Evolutionary conservation across 2,888 invertebrate genomes (phyloP).

Genomic region (Heteropelma amictum): DNA sequence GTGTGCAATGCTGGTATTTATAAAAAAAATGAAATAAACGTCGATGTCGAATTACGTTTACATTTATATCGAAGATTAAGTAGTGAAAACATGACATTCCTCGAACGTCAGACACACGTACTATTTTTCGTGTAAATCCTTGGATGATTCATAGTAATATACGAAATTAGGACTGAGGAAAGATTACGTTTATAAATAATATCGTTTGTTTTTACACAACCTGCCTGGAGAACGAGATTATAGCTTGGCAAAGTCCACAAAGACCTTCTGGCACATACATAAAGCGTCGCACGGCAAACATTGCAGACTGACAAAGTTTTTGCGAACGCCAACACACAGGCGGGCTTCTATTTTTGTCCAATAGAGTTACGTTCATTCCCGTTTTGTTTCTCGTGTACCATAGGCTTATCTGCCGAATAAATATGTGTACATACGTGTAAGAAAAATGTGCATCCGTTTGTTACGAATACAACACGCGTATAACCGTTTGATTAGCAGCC

Average conservation of each 20-base stretch:
- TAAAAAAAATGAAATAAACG: too few species aligned
- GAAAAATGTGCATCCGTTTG: conserved; percentile 20
- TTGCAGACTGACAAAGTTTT: conserved; percentile 7
- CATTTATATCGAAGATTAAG: too few species aligned
- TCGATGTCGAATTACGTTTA: too few species aligned
- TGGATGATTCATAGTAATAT: too few species aligned
- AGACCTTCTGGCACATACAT: not conserved
- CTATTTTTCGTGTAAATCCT: too few species aligned
- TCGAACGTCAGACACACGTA: too few species aligned
- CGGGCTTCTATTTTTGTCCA: conserved; percentile 5
- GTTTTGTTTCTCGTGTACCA: conserved; percentile 26
- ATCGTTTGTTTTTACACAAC: not conserved
- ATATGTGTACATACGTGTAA: not conserved
- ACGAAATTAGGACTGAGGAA: too few species aligned
- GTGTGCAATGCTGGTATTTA: too few species aligned
- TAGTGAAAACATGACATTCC: too few species aligned
- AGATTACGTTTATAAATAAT: too few species aligned
- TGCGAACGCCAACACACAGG: conserved; percentile 22
- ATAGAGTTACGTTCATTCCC: not conserved
- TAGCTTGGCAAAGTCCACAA: conserved; percentile 11
- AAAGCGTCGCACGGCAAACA: not conserved
- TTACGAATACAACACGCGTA: conserved; percentile 35
- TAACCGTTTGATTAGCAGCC: conserved; percentile 66
- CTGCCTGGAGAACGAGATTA: not conserved
- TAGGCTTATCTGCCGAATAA: not conserved